Evolutionary conservation across 2,113 vertebrate species (phyloP).

Genomic region (Pantherophis guttatus): DNA sequence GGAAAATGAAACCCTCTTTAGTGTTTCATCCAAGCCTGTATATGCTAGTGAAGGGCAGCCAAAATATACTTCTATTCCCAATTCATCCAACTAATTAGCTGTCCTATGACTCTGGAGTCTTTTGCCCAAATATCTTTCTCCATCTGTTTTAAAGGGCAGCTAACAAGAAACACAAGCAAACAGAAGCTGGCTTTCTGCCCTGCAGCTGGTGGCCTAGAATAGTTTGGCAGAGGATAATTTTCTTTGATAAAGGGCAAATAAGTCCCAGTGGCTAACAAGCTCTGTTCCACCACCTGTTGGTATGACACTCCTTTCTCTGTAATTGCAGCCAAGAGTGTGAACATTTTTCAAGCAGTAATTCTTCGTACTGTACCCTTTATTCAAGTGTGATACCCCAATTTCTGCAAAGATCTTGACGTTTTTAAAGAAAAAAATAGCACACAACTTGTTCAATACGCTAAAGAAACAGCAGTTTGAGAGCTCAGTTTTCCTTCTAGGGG

Average conservation of each 20-base stretch:
- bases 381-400: not conserved
- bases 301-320: not conserved
- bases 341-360: not conserved
- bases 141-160: conserved; percentile 27
- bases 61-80: not conserved
- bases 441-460: not conserved
- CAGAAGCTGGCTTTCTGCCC: conserved; percentile 22
- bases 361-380: not conserved
- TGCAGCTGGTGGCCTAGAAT: conserved; percentile 18
- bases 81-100: not conserved
- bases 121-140: conserved; percentile 8
- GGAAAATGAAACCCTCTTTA: not conserved
- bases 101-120: not conserved
- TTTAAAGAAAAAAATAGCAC: not conserved
- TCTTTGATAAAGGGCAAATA: conserved; percentile 25
- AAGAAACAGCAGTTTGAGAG: not conserved
- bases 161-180: conserved; percentile 20
- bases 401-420: not conserved
- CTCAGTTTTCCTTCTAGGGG: not conserved
- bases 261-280: conserved; percentile 2
- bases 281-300: not conserved
- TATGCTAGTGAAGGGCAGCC: not conserved
- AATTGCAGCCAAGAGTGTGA: not conserved
- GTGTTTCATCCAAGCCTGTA: not conserved
- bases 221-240: not conserved